Conservation (phyloP, 2,113 vertebrate genomes). For the Paramisgurnus dabryanus region DNA sequence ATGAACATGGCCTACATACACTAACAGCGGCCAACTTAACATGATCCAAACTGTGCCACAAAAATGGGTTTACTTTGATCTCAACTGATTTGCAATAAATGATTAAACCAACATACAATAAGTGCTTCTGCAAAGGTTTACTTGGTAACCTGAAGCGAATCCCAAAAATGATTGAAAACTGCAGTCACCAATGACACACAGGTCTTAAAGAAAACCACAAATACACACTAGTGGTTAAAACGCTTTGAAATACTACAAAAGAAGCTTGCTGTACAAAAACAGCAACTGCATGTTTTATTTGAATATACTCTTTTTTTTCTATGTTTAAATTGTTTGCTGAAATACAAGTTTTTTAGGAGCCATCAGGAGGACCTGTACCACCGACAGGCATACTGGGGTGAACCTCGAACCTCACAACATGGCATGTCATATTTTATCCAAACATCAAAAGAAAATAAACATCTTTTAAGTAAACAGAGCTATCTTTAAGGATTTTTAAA, state of each 20-base stretch:
- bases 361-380: not conserved
- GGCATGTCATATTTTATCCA: too few species aligned
- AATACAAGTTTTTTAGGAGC: not conserved
- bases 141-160: not conserved
- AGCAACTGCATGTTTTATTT: too few species aligned
- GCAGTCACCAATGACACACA: not conserved
- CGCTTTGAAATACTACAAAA: not conserved
- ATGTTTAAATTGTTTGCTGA: not conserved
- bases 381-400: too few species aligned
- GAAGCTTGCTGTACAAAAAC: too few species aligned
- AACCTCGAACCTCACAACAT: too few species aligned
- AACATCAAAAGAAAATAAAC: too few species aligned
- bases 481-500: too few species aligned
- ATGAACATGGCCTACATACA: not conserved
- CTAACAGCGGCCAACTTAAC: not conserved
- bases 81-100: slow-evolving; percentile 6
- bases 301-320: not conserved
- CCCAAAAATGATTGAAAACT: slow-evolving; percentile 1
- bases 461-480: too few species aligned
- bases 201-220: slow-evolving; percentile 19
- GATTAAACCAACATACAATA: slow-evolving; percentile 16
- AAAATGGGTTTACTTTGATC: slow-evolving; percentile 11
- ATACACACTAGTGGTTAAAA: slow-evolving; percentile 1
- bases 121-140: slow-evolving; percentile 36
- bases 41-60: not conserved